Percentiles rank a stretch among this genome's conserved stretches.
phyloP scores from a whole-genome alignment of 2,888 invertebrate species.

The Metellina segmentata region DNA sequence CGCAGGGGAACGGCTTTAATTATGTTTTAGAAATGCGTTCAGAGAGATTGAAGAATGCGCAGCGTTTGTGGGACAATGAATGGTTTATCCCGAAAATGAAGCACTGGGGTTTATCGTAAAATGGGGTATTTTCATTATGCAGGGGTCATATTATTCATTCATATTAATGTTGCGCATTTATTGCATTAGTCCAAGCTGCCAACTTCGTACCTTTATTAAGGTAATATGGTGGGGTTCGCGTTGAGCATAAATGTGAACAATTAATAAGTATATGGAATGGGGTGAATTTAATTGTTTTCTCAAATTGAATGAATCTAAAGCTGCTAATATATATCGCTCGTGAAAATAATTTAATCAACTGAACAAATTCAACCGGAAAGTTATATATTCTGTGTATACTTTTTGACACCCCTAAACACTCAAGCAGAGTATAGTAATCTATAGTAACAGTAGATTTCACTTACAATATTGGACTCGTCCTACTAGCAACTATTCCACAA shows the following conservation, averaged over 20 bases:
- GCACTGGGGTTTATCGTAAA: slow-evolving; percentile 1
- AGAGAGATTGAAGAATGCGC: slow-evolving; percentile 59
- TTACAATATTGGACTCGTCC: too few relatives aligned
- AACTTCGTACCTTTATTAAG: background rate
- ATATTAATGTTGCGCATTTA: background rate
- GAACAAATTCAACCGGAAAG: too few relatives aligned
- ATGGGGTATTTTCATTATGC: slow-evolving; percentile 20
- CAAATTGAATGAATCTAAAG: background rate
- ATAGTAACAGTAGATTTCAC: too few relatives aligned
- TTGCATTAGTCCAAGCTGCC: background rate
- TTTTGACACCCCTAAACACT: too few relatives aligned
- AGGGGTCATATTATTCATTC: slow-evolving; percentile 22
- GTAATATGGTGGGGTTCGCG: background rate
- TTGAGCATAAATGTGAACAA: background rate
- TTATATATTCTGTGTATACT: too few relatives aligned
- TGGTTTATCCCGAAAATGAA: slow-evolving; percentile 41
- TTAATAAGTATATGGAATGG: background rate
- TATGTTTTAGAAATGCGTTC: slow-evolving; percentile 60
- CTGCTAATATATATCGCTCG: too few relatives aligned
- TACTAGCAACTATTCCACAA: too few relatives aligned
- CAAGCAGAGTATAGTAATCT: too few relatives aligned
- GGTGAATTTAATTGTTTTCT: background rate
- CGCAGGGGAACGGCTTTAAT: slow-evolving; percentile 54
- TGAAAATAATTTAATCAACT: too few relatives aligned
- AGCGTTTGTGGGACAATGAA: slow-evolving; percentile 15